These are phyloP conservation scores for Bubalus kerabau DNA, from an alignment of 2,113 vertebrate species.

Conservation along the genomic window DNA sequence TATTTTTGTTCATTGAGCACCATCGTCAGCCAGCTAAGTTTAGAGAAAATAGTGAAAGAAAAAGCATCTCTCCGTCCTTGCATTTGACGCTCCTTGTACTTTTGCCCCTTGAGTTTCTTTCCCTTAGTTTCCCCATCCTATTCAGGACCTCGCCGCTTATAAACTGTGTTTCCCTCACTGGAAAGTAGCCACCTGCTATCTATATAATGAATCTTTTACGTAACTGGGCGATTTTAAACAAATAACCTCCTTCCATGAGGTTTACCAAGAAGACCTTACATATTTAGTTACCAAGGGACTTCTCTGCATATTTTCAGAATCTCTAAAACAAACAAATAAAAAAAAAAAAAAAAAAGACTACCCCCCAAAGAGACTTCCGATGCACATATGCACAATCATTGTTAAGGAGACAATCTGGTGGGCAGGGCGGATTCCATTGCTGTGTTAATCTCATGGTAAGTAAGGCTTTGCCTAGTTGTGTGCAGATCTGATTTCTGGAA, in stretches of 20 bases:
- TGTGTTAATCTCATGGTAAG: neutral
- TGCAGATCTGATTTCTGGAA: neutral
- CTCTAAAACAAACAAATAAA: neutral
- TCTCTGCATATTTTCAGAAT: neutral
- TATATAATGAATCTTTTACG: neutral
- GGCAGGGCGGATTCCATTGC: neutral
- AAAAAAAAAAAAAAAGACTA: neutral
- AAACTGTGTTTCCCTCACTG: neutral
- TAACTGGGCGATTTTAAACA: neutral
- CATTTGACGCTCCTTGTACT: neutral
- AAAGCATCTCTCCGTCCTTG: neutral
- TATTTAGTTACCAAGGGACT: neutral
- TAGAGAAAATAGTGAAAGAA: neutral
- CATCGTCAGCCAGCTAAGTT: neutral
- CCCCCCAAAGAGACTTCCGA: neutral
- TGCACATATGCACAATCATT: neutral
- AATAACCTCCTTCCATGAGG: neutral
- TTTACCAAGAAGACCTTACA: neutral
- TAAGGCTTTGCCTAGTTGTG: neutral
- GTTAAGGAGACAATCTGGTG: neutral
- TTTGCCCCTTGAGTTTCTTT: neutral
- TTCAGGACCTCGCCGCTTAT: neutral
- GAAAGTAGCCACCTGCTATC: neutral
- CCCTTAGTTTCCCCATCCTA: neutral
- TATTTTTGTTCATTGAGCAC: neutral